A percentile compares a stretch with the other conserved stretches of the same genome.
phyloP scores from a whole-genome alignment of 2,113 vertebrate genomes.

The Sinocyclocheilus anophthalmus region DNA sequence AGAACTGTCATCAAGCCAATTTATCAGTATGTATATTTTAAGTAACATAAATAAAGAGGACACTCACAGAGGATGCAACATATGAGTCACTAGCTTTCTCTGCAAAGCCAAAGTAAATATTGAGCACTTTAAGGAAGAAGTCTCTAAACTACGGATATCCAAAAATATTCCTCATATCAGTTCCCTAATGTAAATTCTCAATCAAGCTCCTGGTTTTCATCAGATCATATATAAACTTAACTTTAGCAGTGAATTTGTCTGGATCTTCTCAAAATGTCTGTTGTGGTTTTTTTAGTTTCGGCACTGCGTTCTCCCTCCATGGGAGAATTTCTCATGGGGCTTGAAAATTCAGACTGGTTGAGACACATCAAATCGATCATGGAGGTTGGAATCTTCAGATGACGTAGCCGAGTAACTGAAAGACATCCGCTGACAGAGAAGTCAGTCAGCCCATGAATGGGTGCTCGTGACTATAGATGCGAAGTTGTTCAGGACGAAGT shows the following conservation, averaged over 20 bases:
- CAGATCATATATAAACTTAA: slow-evolving; percentile 7
- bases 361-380: slow-evolving; percentile 94
- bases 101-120: slow-evolving; percentile 30
- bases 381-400: slow-evolving; percentile 91
- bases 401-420: too few relatives aligned
- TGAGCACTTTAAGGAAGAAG: slow-evolving; percentile 1
- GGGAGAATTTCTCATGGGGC: slow-evolving; percentile 91
- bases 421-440: too few relatives aligned
- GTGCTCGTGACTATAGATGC: too few relatives aligned
- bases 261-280: slow-evolving; percentile 59
- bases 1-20: slow-evolving; percentile 21
- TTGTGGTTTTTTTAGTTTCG: slow-evolving; percentile 81
- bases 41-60: slow-evolving; percentile 22
- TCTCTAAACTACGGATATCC: background rate
- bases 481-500: too few relatives aligned
- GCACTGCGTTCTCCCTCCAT: slow-evolving; percentile 90
- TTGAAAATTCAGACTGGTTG: slow-evolving; percentile 94
- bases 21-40: slow-evolving; percentile 20
- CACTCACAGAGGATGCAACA: background rate
- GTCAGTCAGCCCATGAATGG: too few relatives aligned
- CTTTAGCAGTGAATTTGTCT: slow-evolving; percentile 63
- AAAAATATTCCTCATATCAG: slow-evolving; percentile 14
- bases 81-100: slow-evolving; percentile 4
- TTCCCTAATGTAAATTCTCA: slow-evolving; percentile 17
- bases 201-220: slow-evolving; percentile 10